Conservation (phyloP, 2,113 vertebrate genomes). For the Chrysemys picta region DNA sequence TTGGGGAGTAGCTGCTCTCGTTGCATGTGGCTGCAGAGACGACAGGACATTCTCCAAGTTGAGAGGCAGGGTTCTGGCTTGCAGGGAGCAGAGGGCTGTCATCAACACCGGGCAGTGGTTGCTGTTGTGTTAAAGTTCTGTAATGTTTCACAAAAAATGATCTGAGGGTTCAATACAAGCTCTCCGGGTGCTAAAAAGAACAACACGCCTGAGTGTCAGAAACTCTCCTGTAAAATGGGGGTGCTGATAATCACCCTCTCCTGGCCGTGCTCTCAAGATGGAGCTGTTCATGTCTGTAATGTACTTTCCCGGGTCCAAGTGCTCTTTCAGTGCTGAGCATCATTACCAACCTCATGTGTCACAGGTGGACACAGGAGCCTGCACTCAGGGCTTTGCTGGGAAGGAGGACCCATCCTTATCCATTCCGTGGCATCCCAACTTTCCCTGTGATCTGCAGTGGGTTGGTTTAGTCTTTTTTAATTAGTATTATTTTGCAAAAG, state of each 20-base stretch:
- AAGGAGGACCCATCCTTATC: no score
- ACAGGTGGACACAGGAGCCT: no score
- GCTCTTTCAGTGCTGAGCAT: no score
- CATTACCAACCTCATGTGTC: no score
- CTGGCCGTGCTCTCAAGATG: neutral
- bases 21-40: neutral
- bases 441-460: no score
- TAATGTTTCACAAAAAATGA: neutral
- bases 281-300: neutral
- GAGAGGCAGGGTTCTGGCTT: neutral
- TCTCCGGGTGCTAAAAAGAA: neutral
- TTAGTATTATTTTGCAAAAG: no score
- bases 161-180: neutral
- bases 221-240: neutral
- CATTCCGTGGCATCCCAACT: no score
- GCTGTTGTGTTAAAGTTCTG: neutral
- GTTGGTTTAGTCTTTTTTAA: no score
- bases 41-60: neutral
- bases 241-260: neutral
- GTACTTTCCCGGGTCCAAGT: neutral
- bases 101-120: neutral
- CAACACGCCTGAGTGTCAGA: neutral
- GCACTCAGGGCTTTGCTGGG: no score
- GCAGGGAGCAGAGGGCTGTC: no score
- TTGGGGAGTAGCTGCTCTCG: neutral